A percentile compares a stretch with the other conserved stretches of the same genome.
Conservation (phyloP, 2,888 invertebrate species). For the Conops quadrifasciatus region DNA sequence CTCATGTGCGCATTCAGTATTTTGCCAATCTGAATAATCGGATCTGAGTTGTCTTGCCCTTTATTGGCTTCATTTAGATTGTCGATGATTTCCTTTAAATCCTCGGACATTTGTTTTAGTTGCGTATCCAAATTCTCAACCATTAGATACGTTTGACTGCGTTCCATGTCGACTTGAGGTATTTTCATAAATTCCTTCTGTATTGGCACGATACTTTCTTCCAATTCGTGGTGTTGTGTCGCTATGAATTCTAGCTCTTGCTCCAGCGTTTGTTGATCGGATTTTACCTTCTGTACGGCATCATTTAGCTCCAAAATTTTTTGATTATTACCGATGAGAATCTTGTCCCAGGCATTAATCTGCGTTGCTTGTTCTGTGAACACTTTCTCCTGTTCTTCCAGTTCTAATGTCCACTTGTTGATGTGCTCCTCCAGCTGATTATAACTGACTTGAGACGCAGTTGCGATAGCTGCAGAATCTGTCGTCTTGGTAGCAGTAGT, state of each 20-base stretch:
- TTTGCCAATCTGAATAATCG: constrained; percentile 90
- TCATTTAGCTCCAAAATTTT: constrained; percentile 89
- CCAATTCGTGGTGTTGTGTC: constrained; percentile 91
- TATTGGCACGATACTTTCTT: constrained; percentile 84
- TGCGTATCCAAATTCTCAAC: constrained; percentile 93
- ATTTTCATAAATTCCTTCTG: constrained; percentile 80
- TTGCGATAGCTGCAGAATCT: constrained; percentile 57
- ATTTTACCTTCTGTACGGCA: constrained; percentile 86
- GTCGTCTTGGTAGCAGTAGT: constrained; percentile 68
- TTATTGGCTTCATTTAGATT: constrained; percentile 90
- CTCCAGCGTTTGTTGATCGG: constrained; percentile 88
- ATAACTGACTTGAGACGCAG: constrained; percentile 75
- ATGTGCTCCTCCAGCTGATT: constrained; percentile 88
- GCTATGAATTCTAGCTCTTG: constrained; percentile 93
- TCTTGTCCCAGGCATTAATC: constrained; percentile 94
- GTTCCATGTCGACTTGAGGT: constrained; percentile 82
- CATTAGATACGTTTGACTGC: constrained; percentile 89
- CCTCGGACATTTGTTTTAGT: constrained; percentile 92
- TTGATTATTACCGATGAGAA: constrained; percentile 89
- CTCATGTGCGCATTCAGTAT: constrained; percentile 97
- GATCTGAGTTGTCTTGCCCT: constrained; percentile 84
- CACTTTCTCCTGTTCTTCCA: constrained; percentile 84
- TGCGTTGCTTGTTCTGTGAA: constrained; percentile 95
- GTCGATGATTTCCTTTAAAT: constrained; percentile 93
- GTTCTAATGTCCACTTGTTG: constrained; percentile 90